phyloP scores from a whole-genome alignment of 1,140 invertebrate genomes.

The Nymphalis io region DNA sequence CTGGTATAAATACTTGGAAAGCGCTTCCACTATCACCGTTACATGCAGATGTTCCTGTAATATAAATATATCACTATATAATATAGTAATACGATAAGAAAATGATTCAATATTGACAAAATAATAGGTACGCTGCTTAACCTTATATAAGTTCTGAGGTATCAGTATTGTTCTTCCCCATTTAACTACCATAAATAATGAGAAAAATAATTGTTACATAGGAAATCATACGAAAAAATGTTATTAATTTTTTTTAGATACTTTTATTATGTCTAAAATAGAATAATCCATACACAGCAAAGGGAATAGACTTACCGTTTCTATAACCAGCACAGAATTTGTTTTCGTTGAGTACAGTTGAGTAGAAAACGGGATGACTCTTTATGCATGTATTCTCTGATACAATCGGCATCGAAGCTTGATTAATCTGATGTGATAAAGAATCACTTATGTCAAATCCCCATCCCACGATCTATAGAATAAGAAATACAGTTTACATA shows the following conservation, averaged over 20 bases:
- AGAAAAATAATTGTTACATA: too few species aligned
- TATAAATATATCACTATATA: background rate
- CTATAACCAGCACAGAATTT: constrained; percentile 63
- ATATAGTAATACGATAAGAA: too few species aligned
- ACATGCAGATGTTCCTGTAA: constrained; percentile 49
- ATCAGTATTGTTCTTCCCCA: too few species aligned
- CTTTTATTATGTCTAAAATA: too few species aligned
- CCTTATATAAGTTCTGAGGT: too few species aligned
- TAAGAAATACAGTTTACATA: background rate
- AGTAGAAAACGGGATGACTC: constrained; percentile 61
- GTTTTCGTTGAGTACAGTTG: constrained; percentile 46
- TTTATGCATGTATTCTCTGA: constrained; percentile 57
- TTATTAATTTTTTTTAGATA: too few species aligned
- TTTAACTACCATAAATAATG: too few species aligned
- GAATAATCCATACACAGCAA: background rate
- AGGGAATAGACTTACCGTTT: constrained; percentile 49
- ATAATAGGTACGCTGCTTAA: too few species aligned
- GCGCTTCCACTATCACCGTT: constrained; percentile 57
- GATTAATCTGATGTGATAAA: constrained; percentile 47
- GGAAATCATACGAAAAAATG: too few species aligned
- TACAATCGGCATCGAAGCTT: constrained; percentile 54
- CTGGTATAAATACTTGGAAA: constrained; percentile 46
- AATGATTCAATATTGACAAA: too few species aligned
- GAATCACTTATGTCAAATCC: constrained; percentile 57
- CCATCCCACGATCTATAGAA: constrained; percentile 66